Conservation (phyloP, 35 echinoderm and acorn worm species). For the Ophiothrix spiculata region DNA sequence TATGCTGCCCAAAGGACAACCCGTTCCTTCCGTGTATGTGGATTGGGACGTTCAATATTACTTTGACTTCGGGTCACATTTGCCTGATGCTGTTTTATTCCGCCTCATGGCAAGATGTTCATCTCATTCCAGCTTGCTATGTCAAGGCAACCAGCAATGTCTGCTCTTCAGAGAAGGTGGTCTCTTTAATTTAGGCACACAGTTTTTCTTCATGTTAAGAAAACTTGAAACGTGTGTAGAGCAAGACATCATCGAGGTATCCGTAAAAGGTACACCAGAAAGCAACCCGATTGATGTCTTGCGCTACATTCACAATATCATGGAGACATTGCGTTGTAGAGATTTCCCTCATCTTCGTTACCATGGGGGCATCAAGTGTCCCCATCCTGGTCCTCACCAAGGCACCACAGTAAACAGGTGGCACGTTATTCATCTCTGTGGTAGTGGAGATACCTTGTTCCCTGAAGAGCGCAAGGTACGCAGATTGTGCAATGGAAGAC, state of each 20-base stretch:
- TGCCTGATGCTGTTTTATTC: background rate
- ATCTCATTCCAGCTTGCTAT: background rate
- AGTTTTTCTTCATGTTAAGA: slow-evolving; percentile 9
- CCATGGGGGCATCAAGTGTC: background rate
- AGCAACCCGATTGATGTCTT: background rate
- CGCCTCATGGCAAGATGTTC: background rate
- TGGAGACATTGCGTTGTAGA: background rate
- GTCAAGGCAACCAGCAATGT: background rate
- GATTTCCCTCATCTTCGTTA: background rate
- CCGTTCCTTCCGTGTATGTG: background rate
- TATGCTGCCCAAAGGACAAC: background rate
- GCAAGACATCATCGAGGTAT: background rate
- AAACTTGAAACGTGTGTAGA: background rate
- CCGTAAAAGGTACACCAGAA: background rate
- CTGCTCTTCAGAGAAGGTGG: background rate
- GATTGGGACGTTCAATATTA: background rate
- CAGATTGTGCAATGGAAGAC: background rate
- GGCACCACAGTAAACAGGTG: background rate
- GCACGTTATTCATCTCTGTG: background rate
- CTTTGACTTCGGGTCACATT: background rate
- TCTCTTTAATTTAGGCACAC: background rate
- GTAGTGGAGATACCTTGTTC: background rate
- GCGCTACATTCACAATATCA: background rate
- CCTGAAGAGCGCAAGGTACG: background rate
- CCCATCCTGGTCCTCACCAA: background rate